These are phyloP conservation scores for Melanotaenia trifasciata DNA, from an alignment of 2,797 vertebrate species.

Conservation along the genomic window DNA sequence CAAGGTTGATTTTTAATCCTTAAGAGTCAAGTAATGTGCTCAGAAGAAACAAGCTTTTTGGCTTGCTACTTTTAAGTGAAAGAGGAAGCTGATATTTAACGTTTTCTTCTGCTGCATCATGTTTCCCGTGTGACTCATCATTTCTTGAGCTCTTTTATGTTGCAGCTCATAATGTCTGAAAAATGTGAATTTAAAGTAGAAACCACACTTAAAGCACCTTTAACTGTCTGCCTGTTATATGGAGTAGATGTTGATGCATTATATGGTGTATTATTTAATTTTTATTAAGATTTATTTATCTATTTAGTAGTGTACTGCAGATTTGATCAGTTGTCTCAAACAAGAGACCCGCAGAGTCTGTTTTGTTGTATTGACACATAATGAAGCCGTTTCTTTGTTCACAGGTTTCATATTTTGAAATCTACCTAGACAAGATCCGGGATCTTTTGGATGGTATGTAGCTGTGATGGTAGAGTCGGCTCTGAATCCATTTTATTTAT, in stretches of 20 bases:
- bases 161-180: background rate
- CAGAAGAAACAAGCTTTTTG: background rate
- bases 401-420: constrained; percentile 99
- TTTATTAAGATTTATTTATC: background rate
- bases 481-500: background rate
- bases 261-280: background rate
- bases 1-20: background rate
- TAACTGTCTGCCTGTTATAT: background rate
- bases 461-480: background rate
- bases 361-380: background rate
- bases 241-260: background rate
- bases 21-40: background rate
- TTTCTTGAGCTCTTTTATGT: background rate
- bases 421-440: constrained; percentile 99
- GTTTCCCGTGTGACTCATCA: constrained; percentile 16
- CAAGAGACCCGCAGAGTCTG: background rate
- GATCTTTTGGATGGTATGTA: constrained; percentile 94
- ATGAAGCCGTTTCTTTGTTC: constrained; percentile 22
- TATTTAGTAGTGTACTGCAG: background rate
- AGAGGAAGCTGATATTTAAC: background rate
- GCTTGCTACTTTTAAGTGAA: constrained; percentile 16
- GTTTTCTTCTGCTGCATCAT: constrained; percentile 19
- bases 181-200: background rate
- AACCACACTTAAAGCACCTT: background rate
- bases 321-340: background rate